phyloP scores from a whole-genome alignment of 1,140 invertebrate species.

The Thrips palmi region DNA sequence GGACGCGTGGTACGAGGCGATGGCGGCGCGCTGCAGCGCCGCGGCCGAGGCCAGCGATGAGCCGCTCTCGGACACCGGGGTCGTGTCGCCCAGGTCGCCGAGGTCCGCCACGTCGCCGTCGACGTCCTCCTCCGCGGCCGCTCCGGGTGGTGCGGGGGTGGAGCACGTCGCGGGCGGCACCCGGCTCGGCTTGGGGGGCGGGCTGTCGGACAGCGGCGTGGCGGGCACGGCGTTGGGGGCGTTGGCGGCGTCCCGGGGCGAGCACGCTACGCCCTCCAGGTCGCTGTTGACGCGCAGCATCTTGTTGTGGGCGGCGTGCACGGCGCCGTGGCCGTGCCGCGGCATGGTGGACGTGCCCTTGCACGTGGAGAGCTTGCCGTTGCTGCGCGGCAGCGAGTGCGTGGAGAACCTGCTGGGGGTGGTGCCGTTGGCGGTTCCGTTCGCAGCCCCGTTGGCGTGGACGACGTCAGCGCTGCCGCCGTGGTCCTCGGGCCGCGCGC shows the following conservation, averaged over 20 bases:
- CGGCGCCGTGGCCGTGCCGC: no score
- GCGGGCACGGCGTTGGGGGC: conserved; percentile 18
- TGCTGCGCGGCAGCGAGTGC: conserved; percentile 31
- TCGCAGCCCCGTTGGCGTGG: no score
- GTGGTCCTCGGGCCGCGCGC: conserved; percentile 32
- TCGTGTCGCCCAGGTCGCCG: no score
- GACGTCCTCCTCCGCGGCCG: not conserved
- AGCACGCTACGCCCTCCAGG: conserved; percentile 14
- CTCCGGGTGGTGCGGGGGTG: conserved; percentile 6
- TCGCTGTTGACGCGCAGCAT: conserved; percentile 33
- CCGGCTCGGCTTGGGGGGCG: conserved; percentile 54
- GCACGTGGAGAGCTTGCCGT: conserved; percentile 19
- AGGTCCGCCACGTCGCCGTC: conserved; percentile 26
- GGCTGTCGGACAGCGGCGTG: conserved; percentile 17
- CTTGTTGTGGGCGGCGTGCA: no score
- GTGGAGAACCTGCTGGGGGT: conserved; percentile 33
- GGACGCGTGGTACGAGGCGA: conserved; percentile 55
- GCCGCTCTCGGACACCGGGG: no score
- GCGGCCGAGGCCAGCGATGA: no score
- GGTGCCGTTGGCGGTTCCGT: no score
- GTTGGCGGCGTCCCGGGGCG: conserved; percentile 14
- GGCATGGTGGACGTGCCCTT: conserved; percentile 19
- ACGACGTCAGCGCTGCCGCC: conserved; percentile 41
- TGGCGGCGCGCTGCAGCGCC: no score
- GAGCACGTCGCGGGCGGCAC: conserved; percentile 25